Evolutionary conservation across 2,113 vertebrate species (phyloP), one percentile per base, ranked within the genome.

Genomic region (Smithornis capensis): DNA sequence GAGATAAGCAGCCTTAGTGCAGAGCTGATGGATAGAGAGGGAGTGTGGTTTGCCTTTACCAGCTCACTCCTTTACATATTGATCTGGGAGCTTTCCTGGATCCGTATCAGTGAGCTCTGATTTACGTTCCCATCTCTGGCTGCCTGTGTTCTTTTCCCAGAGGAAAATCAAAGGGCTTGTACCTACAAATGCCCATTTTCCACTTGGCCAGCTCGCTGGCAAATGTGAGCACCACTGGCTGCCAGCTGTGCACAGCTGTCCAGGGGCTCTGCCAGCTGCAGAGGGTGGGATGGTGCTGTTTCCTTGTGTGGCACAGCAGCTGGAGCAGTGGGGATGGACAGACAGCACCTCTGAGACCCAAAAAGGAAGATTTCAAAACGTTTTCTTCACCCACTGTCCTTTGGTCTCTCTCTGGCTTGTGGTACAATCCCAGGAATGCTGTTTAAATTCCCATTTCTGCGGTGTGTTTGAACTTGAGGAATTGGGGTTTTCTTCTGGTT

Each of bases 111-210:
- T 12, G 87, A 91, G 78, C 92, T 91, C 89, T 91, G 92, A 83
- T 89, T 90, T 80, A 74, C 21, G 0, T 50, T 31, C 79, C 59
- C n/a, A 1, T 5, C 75, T 69, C 91, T 14, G 70, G 2, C 84
- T 77, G 78, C 75, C 82, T 19, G 31, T 35, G 67, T 12, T 90
- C 90, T 60, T 90, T 21, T 83, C 92, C 83, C 92, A 40, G 71
- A 33, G 83, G 83, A 78, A 93, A 94, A 90, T 70, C 90, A 55
- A 71, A 89, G 85, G 55, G 21, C 73, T 93, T 92, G 85, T 93
- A 92, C 76, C 73, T 90, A 89, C 86, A 95, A 95, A 89, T 68
- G 14, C 44, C 83, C 68, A 37, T 94, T 96, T 96, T 95, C 93
- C 93, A 75, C 82, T 47, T 71, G 93, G 74, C 59, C 63, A 42